Base-by-base conservation (phyloP, 2,888 invertebrate species). In the Epinotia bilunana region DNA sequence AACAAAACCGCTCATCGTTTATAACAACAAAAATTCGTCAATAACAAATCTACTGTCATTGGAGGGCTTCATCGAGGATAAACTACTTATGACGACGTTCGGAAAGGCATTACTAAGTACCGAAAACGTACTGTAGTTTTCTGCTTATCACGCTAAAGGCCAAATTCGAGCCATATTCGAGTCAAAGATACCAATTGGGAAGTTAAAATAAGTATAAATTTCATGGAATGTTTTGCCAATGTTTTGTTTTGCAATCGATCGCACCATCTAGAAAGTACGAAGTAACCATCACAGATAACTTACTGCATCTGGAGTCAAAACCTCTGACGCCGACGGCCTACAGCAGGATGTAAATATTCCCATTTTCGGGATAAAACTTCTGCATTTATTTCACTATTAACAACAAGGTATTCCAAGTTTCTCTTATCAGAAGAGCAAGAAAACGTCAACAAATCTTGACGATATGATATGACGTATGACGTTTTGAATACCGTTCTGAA, bases 251-350 rank as follows among this genome's bases (percentile, higher is more conserved):
- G 76, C 67, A 64, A 70, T 70, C 72, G 64, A 71, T 76, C 28
- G 63, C 63, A 65, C 63, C 18, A 57, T 65, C 68, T 33, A 55
- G 68, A 65, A 60, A 67, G 53, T 60, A 58, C 62, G 58, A 33
- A 69, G 62, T 68, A 28, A 69, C 61, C 33, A 58, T 23, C 61
- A 62, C 57, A 57, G 68, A 61, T 60, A 79, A 91, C 94, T 93
- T 93, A 95, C 95, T 83, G 91, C 88, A 85, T 95, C 95, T 76
- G 95, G 95, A 73, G 95, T 95, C 73, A 94, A 84, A 62, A 95
- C 91, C 76, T 95, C 95, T n/a, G 95, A 88, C 73, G 95, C 91
- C 72, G 95, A 94, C 78, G 93, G 93, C 84, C 84, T 94, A 85
- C 94, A 95, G 84, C 95, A 95, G 62, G 94, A 95, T 67, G 88